Conservation (phyloP, 1,140 invertebrate species). For the Aphaenogaster rudis region DNA sequence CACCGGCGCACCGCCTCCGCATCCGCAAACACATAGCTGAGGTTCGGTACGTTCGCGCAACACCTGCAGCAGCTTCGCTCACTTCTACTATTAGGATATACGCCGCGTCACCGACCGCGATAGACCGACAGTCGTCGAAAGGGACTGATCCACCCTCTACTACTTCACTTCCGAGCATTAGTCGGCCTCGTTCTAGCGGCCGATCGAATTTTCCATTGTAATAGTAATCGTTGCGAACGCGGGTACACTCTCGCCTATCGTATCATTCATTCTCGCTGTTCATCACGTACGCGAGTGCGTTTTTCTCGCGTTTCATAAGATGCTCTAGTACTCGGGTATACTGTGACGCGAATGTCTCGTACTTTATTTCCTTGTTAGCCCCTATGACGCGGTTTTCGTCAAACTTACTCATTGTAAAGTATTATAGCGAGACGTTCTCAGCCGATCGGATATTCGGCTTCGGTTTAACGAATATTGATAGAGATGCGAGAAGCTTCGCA, state of each 20-base stretch:
- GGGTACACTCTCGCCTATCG: slow-evolving; percentile 20
- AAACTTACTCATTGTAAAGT: slow-evolving; percentile 56
- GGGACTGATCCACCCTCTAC: slow-evolving; percentile 34
- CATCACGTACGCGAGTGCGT: slow-evolving; percentile 40
- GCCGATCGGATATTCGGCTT: slow-evolving; percentile 43
- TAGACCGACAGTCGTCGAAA: slow-evolving; percentile 33
- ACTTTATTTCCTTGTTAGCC: slow-evolving; percentile 34
- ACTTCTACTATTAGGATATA: slow-evolving; percentile 84
- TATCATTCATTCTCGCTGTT: slow-evolving; percentile 50
- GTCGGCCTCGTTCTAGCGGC: slow-evolving; percentile 79
- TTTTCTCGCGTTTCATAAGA: slow-evolving; percentile 36
- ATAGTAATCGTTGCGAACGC: slow-evolving; percentile 49
- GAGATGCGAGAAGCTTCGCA: slow-evolving; percentile 4
- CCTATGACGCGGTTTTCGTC: slow-evolving; percentile 10
- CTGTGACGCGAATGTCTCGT: slow-evolving; percentile 45
- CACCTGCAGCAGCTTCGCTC: slow-evolving; percentile 86
- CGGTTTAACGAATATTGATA: slow-evolving; percentile 27
- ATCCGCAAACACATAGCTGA: slow-evolving; percentile 85
- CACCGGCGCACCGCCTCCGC: slow-evolving; percentile 82
- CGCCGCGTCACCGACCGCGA: slow-evolving; percentile 28
- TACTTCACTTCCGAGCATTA: slow-evolving; percentile 52
- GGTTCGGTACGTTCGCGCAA: slow-evolving; percentile 86
- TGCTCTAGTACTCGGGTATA: slow-evolving; percentile 42
- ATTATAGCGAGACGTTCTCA: slow-evolving; percentile 37
- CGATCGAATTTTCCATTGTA: slow-evolving; percentile 49